phyloP scores from a whole-genome alignment of 2,113 vertebrate genomes.

The Lates calcarifer region DNA sequence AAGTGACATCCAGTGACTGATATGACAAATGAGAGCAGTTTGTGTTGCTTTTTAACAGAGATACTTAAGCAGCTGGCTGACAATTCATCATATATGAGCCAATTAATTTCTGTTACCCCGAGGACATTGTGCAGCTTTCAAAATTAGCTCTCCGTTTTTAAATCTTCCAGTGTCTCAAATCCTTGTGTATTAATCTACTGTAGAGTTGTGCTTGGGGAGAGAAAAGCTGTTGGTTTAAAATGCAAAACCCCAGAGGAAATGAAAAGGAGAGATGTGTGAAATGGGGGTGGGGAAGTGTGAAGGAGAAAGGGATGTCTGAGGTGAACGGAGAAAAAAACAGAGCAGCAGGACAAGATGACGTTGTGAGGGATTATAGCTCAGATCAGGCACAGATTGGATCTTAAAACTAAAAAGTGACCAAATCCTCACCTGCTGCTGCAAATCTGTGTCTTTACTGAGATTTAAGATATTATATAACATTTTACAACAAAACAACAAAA shows the following conservation, averaged over 20 bases:
- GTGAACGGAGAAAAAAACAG: not conserved
- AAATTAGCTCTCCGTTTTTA: slow-evolving; percentile 18
- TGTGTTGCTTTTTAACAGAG: slow-evolving; percentile 9
- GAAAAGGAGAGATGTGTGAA: slow-evolving; percentile 18
- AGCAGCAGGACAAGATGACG: slow-evolving; percentile 7
- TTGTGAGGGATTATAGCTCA: slow-evolving; percentile 42
- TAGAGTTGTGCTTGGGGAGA: not conserved
- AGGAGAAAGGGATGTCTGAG: slow-evolving; percentile 24
- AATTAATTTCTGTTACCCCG: slow-evolving; percentile 48
- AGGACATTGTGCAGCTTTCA: slow-evolving; percentile 54
- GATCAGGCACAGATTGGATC: slow-evolving; percentile 28
- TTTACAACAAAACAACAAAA: not conserved
- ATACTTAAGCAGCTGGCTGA: slow-evolving; percentile 25
- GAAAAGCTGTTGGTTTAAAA: slow-evolving; percentile 1
- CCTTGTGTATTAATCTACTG: slow-evolving; percentile 17
- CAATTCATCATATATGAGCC: slow-evolving; percentile 38
- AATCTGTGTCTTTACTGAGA: not conserved
- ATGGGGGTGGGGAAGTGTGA: slow-evolving; percentile 32
- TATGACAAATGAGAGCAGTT: slow-evolving; percentile 29
- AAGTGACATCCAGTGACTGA: not conserved
- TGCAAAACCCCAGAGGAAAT: not conserved
- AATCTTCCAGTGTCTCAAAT: slow-evolving; percentile 32
- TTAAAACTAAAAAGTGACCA: slow-evolving; percentile 13
- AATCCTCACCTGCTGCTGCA: slow-evolving; percentile 32
- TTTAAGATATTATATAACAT: too few species aligned